A percentile compares a stretch with the other conserved stretches of the same genome.
phyloP scores from a whole-genome alignment of 2,797 vertebrate genomes.

The Linurgus olivaceus region DNA sequence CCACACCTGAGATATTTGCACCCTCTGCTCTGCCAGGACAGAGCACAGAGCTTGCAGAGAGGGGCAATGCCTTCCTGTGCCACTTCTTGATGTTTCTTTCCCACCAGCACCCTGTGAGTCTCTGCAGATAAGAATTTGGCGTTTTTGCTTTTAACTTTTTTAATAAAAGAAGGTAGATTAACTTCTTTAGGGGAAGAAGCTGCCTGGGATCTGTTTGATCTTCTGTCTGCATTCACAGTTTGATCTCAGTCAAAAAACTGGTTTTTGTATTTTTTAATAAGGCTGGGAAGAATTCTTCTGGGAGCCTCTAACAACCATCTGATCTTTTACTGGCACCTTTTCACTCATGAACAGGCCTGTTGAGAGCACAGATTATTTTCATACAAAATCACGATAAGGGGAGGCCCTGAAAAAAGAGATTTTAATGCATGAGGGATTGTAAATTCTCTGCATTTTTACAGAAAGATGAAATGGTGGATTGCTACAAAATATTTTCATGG shows the following conservation, averaged over 20 bases:
- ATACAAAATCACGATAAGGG: background rate
- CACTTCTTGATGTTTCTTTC: background rate
- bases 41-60: background rate
- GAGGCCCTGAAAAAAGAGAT: background rate
- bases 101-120: background rate
- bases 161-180: background rate
- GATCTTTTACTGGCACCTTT: background rate
- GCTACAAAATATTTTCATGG: background rate
- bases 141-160: background rate
- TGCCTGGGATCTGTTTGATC: background rate
- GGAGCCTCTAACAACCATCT: background rate
- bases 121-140: background rate
- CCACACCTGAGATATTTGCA: background rate
- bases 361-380: background rate
- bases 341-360: background rate
- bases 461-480: background rate
- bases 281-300: background rate
- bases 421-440: background rate
- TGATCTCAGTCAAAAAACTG: background rate
- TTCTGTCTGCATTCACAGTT: background rate
- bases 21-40: background rate
- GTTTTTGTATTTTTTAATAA: background rate
- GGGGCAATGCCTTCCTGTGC: accelerated
- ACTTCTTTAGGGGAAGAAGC: background rate
- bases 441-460: background rate